Evolutionary conservation across 2,113 vertebrate species (phyloP), one percentile per base, ranked within the genome.

Genomic region (Sander vitreus): DNA sequence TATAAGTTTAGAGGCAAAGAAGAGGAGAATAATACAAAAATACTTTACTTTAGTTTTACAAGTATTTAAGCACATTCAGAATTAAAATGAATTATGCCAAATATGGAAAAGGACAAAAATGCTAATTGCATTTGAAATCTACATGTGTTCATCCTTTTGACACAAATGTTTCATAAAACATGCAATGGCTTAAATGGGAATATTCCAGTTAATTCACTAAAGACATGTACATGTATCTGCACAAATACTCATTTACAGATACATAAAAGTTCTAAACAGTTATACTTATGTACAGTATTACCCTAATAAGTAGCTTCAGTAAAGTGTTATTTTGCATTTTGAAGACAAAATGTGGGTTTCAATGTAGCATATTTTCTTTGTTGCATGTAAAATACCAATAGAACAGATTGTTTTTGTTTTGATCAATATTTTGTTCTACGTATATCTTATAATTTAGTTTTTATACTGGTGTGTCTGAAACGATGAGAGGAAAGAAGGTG

Each of bases 41-140:
- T 19, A 9, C 1, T 73, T 69, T 81, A 51, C 15, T 27, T 65
- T 53, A 63, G 51, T 73, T 80, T 19, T 33, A 10, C 6, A 21
- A 19, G 10, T 36, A 14, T 53, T 48, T 19, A 39, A 33, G 62
- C 15, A 62, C 3, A 59, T 76, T 68, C 23, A 21, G 21, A 73
- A 39, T 73, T 18, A 9, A 51, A 55, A 58, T 27, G 2, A 55
- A 87, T 76, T 15, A 6, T 57, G 27, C 19, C 68, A 68, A 62
- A 64, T 63, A 43, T 54, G 14, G 23, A 67, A 30, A 64, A 36
- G 2, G 1, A 5, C 10, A 47, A 0, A 57, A 27, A 55, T 65
- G 1, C 2, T 21, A 50, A 50, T 16, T 62, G 3, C 16, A 51
- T 66, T 54, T 63, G 36, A 53, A 76, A 63, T 55, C 6, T 51